These are phyloP conservation scores for Corythoichthys haematopterus DNA, from an alignment of 2,113 vertebrate species.

Conservation along the genomic window DNA sequence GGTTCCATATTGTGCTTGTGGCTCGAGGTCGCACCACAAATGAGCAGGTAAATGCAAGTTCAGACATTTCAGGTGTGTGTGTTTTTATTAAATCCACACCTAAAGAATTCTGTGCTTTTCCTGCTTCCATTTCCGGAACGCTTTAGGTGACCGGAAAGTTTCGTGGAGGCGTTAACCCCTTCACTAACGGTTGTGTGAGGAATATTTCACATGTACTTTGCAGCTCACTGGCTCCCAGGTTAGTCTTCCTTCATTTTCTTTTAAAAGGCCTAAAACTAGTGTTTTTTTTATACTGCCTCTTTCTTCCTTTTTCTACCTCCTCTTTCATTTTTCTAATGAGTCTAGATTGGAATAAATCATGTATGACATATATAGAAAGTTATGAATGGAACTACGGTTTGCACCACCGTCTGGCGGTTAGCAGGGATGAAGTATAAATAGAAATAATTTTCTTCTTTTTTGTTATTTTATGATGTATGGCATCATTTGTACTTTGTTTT, in stretches of 20 bases:
- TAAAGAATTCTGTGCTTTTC: not conserved
- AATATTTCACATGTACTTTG: conserved; percentile 92
- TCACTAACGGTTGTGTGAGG: conserved; percentile 89
- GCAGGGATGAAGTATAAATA: no score
- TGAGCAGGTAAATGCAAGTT: conserved; percentile 78
- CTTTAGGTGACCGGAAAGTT: conserved; percentile 94
- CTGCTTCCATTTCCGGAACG: not conserved
- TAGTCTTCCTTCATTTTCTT: conserved; percentile 10
- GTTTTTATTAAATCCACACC: no score
- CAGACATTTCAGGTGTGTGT: not conserved
- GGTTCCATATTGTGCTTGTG: conserved; percentile 94
- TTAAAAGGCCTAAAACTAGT: conserved; percentile 10
- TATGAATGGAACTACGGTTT: no score
- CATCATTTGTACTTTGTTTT: conserved; percentile 18
- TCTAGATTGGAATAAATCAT: conserved; percentile 22
- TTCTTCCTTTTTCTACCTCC: conserved; percentile 17
- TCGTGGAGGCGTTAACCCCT: conserved; percentile 92
- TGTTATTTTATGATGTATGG: not conserved
- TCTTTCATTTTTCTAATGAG: conserved; percentile 15
- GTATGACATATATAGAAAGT: not conserved
- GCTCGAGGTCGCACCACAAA: conserved; percentile 92
- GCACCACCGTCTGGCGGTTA: no score
- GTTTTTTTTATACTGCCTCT: conserved; percentile 21
- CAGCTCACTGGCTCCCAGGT: conserved; percentile 93
- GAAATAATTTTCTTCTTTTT: no score